phyloP scores from a whole-genome alignment of 1,140 invertebrate species.

The Solen grandis region DNA sequence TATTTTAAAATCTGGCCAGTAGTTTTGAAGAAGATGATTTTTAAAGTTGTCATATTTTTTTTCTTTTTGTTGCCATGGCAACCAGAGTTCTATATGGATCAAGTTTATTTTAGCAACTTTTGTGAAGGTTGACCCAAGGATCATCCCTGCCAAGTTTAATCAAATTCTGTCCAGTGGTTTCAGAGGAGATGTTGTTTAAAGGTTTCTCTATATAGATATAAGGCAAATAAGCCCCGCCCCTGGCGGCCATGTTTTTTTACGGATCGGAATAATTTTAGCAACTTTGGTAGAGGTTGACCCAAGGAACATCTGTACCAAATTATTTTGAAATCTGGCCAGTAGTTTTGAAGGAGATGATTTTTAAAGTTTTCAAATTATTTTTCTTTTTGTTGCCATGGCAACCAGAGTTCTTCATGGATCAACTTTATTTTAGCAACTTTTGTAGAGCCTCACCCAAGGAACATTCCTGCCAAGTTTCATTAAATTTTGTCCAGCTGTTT shows the following conservation, averaged over 20 bases:
- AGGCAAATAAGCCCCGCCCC: not conserved
- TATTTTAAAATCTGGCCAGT: too few relatives aligned
- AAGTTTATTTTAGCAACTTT: slow-evolving; percentile 1
- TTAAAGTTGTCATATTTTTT: too few relatives aligned
- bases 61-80: too few relatives aligned
- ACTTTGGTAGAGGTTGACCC: not conserved
- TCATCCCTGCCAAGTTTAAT: not conserved
- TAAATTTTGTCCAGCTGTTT: not conserved
- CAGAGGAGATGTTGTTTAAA: not conserved
- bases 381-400: too few relatives aligned
- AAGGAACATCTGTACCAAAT: not conserved
- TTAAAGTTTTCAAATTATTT: too few relatives aligned
- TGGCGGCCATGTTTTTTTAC: not conserved
- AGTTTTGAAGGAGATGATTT: not conserved
- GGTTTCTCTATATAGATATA: not conserved
- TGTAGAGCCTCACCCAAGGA: not conserved
- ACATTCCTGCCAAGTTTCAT: not conserved
- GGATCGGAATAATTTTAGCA: not conserved
- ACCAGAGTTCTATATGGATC: not conserved
- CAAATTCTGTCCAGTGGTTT: too few relatives aligned
- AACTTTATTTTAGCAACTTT: not conserved
- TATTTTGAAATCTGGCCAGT: not conserved
- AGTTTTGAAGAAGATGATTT: too few relatives aligned
- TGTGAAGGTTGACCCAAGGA: not conserved
- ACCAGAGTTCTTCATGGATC: not conserved